Percentiles rank a stretch among this genome's conserved stretches.
phyloP scores from a whole-genome alignment of 2,113 vertebrate genomes.

The Isichthys henryi region DNA sequence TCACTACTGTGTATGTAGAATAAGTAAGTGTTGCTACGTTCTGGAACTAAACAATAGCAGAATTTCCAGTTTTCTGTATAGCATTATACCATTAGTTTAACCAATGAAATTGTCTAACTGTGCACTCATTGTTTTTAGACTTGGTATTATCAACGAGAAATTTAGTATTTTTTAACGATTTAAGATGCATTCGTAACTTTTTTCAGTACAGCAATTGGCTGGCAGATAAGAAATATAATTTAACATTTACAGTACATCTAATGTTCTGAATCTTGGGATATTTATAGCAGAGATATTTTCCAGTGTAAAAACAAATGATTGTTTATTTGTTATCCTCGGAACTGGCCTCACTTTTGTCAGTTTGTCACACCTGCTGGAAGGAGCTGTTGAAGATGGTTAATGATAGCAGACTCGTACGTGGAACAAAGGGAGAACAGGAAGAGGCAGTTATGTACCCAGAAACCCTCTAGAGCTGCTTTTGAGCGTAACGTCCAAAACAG shows the following conservation, averaged over 20 bases:
- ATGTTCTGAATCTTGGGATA: background rate
- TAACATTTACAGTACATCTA: background rate
- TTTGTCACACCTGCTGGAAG: slow-evolving; percentile 17
- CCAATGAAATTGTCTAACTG: background rate
- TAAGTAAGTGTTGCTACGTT: background rate
- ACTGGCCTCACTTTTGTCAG: background rate
- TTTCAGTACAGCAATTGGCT: background rate
- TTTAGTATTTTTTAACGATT: background rate
- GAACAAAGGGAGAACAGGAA: slow-evolving; percentile 24
- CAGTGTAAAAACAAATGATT: background rate
- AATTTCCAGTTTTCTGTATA: background rate
- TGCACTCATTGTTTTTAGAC: background rate
- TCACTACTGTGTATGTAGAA: background rate
- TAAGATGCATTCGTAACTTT: background rate
- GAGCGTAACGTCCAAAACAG: background rate
- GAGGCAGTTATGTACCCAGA: slow-evolving; percentile 7
- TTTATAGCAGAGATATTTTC: background rate
- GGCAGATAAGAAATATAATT: background rate
- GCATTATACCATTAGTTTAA: background rate
- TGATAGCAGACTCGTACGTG: slow-evolving; percentile 10
- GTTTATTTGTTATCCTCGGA: background rate
- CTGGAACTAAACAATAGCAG: background rate
- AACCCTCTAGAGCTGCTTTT: slow-evolving; percentile 7
- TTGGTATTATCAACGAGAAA: background rate
- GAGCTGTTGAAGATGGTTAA: slow-evolving; percentile 25